Conservation (phyloP, 2,113 vertebrate species). For the Melanerpes formicivorus region DNA sequence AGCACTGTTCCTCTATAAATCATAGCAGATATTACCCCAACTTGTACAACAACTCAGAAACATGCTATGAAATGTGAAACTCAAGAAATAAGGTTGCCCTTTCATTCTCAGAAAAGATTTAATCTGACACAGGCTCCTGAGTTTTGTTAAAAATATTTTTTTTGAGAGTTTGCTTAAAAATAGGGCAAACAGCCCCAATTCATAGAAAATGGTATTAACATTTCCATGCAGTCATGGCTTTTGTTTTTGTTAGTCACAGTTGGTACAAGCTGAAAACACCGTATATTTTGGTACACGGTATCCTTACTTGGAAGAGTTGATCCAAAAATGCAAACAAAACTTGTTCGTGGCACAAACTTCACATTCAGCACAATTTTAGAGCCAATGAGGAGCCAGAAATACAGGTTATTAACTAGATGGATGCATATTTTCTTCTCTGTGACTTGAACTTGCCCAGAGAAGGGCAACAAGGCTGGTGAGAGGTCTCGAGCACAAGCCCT, state of each 20-base stretch:
- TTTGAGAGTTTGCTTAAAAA: neutral
- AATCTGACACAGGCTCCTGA: neutral
- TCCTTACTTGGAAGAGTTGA: neutral
- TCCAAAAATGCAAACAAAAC: neutral
- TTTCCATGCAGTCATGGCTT: neutral
- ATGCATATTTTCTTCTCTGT: constrained; percentile 48
- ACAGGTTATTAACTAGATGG: constrained; percentile 6
- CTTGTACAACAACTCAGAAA: constrained; percentile 55
- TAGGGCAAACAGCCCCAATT: neutral
- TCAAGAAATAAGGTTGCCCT: constrained; percentile 10
- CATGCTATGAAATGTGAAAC: constrained; percentile 40
- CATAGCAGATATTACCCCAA: constrained; percentile 51
- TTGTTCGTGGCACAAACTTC: neutral
- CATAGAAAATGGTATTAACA: neutral
- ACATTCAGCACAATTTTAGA: neutral
- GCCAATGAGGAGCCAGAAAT: neutral
- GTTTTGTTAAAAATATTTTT: neutral
- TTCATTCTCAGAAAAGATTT: neutral
- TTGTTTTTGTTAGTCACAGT: neutral
- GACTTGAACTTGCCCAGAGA: neutral
- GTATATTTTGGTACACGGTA: neutral
- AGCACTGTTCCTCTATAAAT: constrained; percentile 45
- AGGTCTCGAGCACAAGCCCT: no score
- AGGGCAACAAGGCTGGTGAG: no score
- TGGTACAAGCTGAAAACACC: neutral